Evolutionary conservation across 2,888 invertebrate genomes (phyloP), one percentile per base, ranked within the genome.

Genomic region (Cremastinae sp.): DNA sequence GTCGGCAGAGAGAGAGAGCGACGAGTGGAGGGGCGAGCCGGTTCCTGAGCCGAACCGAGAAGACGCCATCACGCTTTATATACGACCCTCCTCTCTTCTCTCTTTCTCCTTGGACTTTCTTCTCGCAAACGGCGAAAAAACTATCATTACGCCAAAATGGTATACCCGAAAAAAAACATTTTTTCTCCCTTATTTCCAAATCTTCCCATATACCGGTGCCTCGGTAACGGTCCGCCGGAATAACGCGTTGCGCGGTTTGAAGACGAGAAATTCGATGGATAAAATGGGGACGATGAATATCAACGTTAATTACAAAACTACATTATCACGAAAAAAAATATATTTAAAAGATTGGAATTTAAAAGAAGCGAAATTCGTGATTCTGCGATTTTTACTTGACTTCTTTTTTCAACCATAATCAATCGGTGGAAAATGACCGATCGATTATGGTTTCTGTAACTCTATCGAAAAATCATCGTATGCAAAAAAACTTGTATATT

Each of bases 21-120:
- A 28, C 58, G 74, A 68, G 74, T 79, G 76, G 88, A 83, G 86
- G 89, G 89, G 88, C 87, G 84, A 89, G 88, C 89, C 89, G 89
- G 89, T 89, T 89, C 80, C 82, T 35, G 74, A 72, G 56, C 68
- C 74, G 45, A 74, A 79, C 79, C 78, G 61, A 45, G 83, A 83
- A 83, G 87, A 84, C 88, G 88, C 88, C 89, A 89, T 89, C 84
- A 84, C 87, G 84, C 80, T 83, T 80, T 58, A 71, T 51, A 59
- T 58, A 75, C 75, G 43, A 51, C 59, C 78, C 76, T 75, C 61
- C 59, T 41, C 49, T 58, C 35, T 14, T 45, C 28, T 61, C 35
- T 35, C 61, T 64, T 20, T 39, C 39, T 73, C 77, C 12, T 37
- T 51, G n/a, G 49, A 18, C 16, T 51, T 28, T 28, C 35, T 14